Conservation (phyloP, 2,113 vertebrate genomes). For the Mastomys natalensis region DNA sequence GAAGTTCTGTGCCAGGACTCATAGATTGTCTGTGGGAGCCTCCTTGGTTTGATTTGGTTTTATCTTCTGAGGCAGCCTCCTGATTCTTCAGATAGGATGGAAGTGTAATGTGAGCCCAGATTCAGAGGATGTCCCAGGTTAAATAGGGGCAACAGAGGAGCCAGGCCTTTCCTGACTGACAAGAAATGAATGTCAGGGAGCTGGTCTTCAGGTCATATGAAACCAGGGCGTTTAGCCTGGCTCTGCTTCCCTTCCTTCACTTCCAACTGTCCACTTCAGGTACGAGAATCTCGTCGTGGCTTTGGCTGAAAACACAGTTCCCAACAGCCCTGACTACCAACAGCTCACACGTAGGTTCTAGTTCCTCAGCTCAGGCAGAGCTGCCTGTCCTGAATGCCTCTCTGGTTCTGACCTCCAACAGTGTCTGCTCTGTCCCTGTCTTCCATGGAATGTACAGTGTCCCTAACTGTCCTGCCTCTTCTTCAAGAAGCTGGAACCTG, state of each 20-base stretch:
- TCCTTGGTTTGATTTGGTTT: slow-evolving; percentile 5
- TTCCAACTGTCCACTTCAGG: slow-evolving; percentile 81
- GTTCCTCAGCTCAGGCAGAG: background rate
- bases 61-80: background rate
- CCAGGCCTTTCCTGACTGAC: background rate
- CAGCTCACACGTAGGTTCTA: slow-evolving; percentile 91
- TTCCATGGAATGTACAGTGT: background rate
- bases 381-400: slow-evolving; percentile 24
- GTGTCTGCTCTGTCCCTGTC: background rate
- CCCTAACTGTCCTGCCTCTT: background rate
- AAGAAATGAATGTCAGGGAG: background rate
- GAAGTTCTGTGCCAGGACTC: background rate
- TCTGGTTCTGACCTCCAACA: slow-evolving; percentile 23
- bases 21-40: background rate
- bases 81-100: background rate
- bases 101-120: background rate
- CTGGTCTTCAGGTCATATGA: background rate
- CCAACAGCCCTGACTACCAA: slow-evolving; percentile 88
- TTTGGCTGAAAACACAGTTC: slow-evolving; percentile 92
- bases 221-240: background rate
- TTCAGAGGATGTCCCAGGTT: background rate
- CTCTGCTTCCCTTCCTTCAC: background rate
- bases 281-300: slow-evolving; percentile 92
- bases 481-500: background rate
- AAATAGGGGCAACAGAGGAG: background rate